These are phyloP conservation scores for Indicator indicator DNA, from an alignment of 2,113 vertebrate species.

Conservation along the genomic window DNA sequence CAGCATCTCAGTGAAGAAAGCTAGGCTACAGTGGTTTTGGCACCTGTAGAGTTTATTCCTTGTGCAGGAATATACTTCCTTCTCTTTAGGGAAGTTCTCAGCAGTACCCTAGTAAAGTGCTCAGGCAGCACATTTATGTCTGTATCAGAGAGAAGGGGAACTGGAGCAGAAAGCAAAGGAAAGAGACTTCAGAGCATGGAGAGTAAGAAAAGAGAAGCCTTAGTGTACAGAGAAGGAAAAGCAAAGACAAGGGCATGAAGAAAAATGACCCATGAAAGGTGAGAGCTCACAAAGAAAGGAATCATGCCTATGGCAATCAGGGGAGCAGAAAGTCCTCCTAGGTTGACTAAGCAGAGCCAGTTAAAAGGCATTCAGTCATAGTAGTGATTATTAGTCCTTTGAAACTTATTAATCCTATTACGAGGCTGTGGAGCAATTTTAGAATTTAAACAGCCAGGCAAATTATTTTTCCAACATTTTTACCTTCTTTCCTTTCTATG, in stretches of 20 bases:
- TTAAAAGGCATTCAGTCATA: conserved; percentile 50
- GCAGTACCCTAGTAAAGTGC: not conserved
- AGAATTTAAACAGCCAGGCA: conserved; percentile 5
- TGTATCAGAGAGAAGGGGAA: not conserved
- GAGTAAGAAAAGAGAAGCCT: not conserved
- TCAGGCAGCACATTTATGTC: not conserved
- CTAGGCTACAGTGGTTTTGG: not conserved
- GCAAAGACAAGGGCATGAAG: conserved; percentile 16
- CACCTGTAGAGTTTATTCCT: not conserved
- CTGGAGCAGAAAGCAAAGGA: conserved; percentile 22
- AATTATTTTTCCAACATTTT: not conserved
- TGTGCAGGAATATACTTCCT: not conserved
- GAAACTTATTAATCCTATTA: conserved; percentile 46
- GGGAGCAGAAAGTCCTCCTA: conserved; percentile 57
- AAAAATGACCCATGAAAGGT: conserved; percentile 58
- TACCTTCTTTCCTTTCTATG: not conserved
- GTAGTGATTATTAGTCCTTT: conserved; percentile 42
- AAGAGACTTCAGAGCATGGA: not conserved
- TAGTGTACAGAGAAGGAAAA: not conserved
- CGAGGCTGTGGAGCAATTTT: not conserved
- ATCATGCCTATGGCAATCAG: not conserved
- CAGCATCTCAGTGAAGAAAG: not conserved
- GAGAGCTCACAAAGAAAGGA: conserved; percentile 27
- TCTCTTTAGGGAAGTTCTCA: not conserved
- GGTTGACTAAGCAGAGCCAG: conserved; percentile 43